Conservation (phyloP, 2,888 invertebrate species). For the Lasioglossum lativentre region DNA sequence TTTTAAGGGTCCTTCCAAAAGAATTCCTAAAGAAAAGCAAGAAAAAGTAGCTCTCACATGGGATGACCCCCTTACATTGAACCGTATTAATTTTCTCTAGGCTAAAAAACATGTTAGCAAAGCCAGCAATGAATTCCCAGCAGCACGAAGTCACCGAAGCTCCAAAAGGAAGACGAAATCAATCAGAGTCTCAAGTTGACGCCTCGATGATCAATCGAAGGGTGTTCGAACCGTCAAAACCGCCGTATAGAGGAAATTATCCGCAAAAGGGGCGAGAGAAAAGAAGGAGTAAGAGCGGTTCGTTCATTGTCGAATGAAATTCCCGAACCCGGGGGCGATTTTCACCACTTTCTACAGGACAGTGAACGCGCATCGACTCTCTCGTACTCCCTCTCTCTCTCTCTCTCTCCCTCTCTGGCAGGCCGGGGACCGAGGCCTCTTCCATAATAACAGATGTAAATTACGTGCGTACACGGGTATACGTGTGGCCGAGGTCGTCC, state of each 20-base stretch:
- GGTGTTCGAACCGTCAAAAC: neutral
- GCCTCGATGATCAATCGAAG: conserved; percentile 4
- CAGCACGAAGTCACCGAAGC: neutral
- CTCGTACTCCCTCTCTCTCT: conserved; percentile 10
- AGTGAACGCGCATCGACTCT: conserved; percentile 68
- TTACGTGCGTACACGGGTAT: conserved; percentile 81
- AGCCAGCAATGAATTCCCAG: neutral
- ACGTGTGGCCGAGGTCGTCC: conserved; percentile 35
- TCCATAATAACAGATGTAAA: conserved; percentile 84
- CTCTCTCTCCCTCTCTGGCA: neutral
- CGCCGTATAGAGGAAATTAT: conserved; percentile 18
- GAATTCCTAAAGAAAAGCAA: too few relatives aligned
- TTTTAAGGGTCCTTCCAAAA: too few relatives aligned
- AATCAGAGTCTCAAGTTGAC: neutral
- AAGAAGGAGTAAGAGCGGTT: neutral
- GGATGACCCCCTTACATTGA: too few relatives aligned
- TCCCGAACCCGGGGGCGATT: conserved; percentile 49
- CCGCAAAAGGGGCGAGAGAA: conserved; percentile 21
- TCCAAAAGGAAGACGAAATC: neutral
- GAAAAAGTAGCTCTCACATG: too few relatives aligned
- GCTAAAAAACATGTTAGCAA: neutral
- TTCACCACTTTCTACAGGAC: conserved; percentile 60
- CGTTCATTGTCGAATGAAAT: conserved; percentile 52
- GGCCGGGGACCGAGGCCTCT: conserved; percentile 66
- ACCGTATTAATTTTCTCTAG: neutral